Conservation (phyloP, 2,888 invertebrate genomes). For the Folsomia manolachei region DNA sequence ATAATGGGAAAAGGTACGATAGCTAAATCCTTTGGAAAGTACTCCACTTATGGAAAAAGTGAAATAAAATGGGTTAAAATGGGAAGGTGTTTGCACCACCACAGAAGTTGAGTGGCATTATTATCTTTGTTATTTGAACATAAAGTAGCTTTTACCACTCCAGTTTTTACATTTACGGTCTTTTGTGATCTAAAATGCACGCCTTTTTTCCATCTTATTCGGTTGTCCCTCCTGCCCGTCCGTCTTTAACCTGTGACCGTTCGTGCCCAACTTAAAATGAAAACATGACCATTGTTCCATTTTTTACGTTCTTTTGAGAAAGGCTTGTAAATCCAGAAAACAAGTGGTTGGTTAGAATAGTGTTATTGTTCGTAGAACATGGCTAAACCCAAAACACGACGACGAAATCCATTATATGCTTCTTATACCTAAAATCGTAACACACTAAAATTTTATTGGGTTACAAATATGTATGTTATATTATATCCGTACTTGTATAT, state of each 20-base stretch:
- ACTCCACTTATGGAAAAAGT: conserved; percentile 3
- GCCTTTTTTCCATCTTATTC: not conserved
- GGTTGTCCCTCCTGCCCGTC: not conserved
- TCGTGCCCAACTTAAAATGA: not conserved
- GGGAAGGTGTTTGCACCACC: not conserved
- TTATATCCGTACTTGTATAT: too few species aligned
- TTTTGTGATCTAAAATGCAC: not conserved
- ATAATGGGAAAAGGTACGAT: not conserved
- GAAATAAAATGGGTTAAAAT: not conserved
- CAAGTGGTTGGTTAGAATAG: not conserved
- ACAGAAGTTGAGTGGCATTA: not conserved
- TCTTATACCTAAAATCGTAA: not conserved
- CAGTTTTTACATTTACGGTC: conserved; percentile 10
- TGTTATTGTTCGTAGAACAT: not conserved
- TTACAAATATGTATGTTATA: not conserved
- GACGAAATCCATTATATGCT: not conserved
- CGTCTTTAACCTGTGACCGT: not conserved
- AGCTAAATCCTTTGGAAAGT: conserved; percentile 4
- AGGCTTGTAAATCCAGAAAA: not conserved
- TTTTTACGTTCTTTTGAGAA: not conserved
- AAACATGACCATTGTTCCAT: not conserved
- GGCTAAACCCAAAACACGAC: not conserved
- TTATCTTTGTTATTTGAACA: not conserved
- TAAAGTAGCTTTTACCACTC: conserved; percentile 15
- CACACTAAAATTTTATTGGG: not conserved